phyloP scores from a whole-genome alignment of 2,888 invertebrate genomes.

The Priocnemis perturbator region DNA sequence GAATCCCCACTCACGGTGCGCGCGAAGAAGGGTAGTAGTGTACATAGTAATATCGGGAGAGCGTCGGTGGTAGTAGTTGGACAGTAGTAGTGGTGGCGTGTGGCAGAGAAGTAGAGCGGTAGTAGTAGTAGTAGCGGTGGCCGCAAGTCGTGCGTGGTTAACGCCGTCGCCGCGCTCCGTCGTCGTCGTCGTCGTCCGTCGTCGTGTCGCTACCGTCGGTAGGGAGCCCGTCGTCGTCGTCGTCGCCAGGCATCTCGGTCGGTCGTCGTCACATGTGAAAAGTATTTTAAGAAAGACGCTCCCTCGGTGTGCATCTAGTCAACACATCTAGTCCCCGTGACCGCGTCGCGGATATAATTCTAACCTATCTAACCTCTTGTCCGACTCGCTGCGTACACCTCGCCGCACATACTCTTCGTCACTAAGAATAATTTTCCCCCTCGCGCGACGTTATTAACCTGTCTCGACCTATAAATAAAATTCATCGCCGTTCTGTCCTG shows the following conservation, averaged over 20 bases:
- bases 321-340: constrained; percentile 62
- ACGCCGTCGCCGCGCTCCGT: constrained; percentile 35
- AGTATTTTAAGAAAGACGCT: constrained; percentile 63
- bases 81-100: constrained; percentile 31
- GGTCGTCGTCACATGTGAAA: constrained; percentile 49
- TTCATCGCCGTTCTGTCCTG: no score
- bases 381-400: not conserved
- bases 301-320: constrained; percentile 61
- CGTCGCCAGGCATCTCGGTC: constrained; percentile 8
- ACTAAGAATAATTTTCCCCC: constrained; percentile 36
- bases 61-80: constrained; percentile 1
- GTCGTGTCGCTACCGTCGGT: constrained; percentile 30
- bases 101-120: constrained; percentile 21
- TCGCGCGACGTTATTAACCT: constrained; percentile 33
- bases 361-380: constrained; percentile 45
- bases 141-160: constrained; percentile 36
- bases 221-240: not conserved
- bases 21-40: constrained; percentile 24
- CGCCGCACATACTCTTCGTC: constrained; percentile 11
- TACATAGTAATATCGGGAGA: constrained; percentile 4
- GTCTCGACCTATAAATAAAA: constrained; percentile 34
- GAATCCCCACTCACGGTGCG: constrained; percentile 48
- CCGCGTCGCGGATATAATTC: constrained; percentile 42
- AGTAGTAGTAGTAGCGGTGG: constrained; percentile 42
- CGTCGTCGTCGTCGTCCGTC: constrained; percentile 25